Percentiles rank a stretch among this genome's conserved stretches.
Conservation (phyloP, 2,888 invertebrate genomes). For the Heteromyza rotundicornis region DNA sequence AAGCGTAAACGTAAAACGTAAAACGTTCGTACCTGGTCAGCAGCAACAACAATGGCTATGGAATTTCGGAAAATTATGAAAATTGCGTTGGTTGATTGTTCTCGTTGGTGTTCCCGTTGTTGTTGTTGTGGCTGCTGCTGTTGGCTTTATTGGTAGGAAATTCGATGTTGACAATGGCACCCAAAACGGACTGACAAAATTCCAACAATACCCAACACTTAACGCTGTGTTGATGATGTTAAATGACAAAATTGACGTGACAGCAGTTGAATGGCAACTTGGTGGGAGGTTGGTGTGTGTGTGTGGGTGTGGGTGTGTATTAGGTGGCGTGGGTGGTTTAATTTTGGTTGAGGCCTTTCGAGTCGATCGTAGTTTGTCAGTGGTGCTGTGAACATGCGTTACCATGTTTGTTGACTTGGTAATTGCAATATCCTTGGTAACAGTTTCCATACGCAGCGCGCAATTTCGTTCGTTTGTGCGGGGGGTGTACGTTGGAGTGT, state of each 20-base stretch:
- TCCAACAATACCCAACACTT: neutral
- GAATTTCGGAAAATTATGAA: neutral
- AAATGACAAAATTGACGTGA: neutral
- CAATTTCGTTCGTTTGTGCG: too few species aligned
- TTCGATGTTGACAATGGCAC: neutral
- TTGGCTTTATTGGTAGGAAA: neutral
- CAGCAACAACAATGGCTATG: neutral
- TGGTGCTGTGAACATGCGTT: neutral
- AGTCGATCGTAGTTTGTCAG: neutral
- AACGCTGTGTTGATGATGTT: neutral
- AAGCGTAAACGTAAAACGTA: too few species aligned
- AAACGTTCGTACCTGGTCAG: neutral
- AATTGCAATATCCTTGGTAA: neutral
- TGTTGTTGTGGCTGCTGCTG: neutral
- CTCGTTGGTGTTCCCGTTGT: neutral
- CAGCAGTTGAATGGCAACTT: neutral
- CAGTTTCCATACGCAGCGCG: too few species aligned
- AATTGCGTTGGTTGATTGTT: neutral
- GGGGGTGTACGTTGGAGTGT: too few species aligned
- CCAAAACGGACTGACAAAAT: neutral
- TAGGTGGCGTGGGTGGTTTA: too few species aligned
- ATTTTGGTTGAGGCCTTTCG: neutral
- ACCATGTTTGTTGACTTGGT: too few species aligned
- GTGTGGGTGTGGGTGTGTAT: too few species aligned
- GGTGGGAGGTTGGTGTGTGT: too few species aligned